Evolutionary conservation across 1,140 invertebrate species (phyloP).

Genomic region (Temnothorax nylanderi): DNA sequence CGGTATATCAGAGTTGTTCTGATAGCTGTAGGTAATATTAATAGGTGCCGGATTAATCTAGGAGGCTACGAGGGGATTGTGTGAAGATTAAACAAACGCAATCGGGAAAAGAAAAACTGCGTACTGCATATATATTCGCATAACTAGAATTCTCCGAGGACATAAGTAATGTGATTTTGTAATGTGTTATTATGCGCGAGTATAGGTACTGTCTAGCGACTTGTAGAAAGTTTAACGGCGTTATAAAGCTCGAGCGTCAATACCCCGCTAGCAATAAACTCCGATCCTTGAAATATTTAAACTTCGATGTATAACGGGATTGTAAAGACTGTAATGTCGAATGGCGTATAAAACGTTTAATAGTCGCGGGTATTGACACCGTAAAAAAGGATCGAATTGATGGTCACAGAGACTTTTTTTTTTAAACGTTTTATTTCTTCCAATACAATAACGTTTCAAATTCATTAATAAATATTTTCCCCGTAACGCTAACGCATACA

Average conservation of each 20-base stretch:
- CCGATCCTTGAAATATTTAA: neutral
- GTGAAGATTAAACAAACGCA: conserved; percentile 7
- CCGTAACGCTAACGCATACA: neutral
- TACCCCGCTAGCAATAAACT: neutral
- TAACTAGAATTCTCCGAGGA: neutral
- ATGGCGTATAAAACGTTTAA: neutral
- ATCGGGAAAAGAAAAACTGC: neutral
- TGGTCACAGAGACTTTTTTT: neutral
- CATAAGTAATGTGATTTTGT: neutral
- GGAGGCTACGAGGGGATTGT: neutral
- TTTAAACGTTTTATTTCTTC: neutral
- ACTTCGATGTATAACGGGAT: neutral
- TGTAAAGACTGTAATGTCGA: neutral
- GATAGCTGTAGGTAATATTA: conserved; percentile 30
- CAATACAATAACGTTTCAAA: neutral
- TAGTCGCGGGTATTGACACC: neutral
- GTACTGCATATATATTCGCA: neutral
- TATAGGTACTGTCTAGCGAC: neutral
- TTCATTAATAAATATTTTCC: neutral
- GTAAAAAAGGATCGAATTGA: neutral
- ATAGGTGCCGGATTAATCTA: conserved; percentile 19
- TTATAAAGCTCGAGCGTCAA: neutral
- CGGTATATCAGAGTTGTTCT: neutral
- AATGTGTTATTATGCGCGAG: too few relatives aligned
- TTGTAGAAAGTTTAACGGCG: conserved; percentile 28